Evolutionary conservation across 2,888 invertebrate genomes (phyloP).

Genomic region (Leptinotarsa haldemani): DNA sequence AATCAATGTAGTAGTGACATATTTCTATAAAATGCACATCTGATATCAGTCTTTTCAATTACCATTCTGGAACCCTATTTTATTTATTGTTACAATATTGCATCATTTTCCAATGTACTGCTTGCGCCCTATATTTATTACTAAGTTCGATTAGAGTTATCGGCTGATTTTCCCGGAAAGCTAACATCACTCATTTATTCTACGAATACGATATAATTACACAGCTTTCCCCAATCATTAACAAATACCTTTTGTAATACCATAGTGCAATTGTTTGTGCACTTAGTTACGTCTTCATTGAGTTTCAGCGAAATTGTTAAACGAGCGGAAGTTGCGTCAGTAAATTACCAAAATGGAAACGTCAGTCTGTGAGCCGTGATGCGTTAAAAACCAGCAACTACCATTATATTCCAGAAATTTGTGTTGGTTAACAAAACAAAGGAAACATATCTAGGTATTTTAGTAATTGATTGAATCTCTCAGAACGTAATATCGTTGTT

Average conservation of each 20-base stretch:
- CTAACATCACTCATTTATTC: slow-evolving; percentile 15
- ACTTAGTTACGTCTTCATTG: slow-evolving; percentile 15
- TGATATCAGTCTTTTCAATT: not conserved
- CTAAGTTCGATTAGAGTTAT: slow-evolving; percentile 6
- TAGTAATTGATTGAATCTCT: no score
- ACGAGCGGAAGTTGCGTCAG: slow-evolving; percentile 18
- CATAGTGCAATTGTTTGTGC: slow-evolving; percentile 7
- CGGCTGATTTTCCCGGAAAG: slow-evolving; percentile 10
- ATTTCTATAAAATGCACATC: not conserved
- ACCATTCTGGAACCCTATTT: not conserved
- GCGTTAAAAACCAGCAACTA: not conserved
- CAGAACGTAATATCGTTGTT: no score
- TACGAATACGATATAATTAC: slow-evolving; percentile 17
- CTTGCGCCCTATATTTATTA: slow-evolving; percentile 4
- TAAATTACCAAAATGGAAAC: slow-evolving; percentile 14
- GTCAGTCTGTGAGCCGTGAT: not conserved
- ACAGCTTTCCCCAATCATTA: slow-evolving; percentile 18
- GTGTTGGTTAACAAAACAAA: no score
- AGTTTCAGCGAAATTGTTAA: slow-evolving; percentile 14
- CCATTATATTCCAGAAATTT: not conserved
- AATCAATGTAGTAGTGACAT: not conserved
- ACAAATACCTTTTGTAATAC: slow-evolving; percentile 15
- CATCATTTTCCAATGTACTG: slow-evolving; percentile 3
- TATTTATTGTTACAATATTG: not conserved
- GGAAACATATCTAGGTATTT: no score